These are phyloP conservation scores for Turritopsis dohrnii DNA, from an alignment of 30 jellyfish, hydroid and myxozoan species.

Conservation along the genomic window DNA sequence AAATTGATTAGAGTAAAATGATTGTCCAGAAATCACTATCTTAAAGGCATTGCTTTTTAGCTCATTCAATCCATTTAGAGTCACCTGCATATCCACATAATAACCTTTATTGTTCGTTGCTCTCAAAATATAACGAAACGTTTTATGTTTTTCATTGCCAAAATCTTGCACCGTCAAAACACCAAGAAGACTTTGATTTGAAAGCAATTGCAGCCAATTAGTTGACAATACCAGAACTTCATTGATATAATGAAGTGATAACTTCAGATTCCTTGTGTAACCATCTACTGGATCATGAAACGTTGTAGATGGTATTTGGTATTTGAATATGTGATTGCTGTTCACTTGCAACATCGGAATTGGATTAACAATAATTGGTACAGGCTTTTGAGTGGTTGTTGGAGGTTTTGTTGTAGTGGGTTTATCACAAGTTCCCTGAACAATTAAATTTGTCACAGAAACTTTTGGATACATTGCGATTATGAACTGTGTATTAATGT, in stretches of 20 bases:
- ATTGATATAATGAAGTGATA: conserved; percentile 19
- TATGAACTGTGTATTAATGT: neutral
- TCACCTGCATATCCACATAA: neutral
- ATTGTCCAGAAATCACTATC: neutral
- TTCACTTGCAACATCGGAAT: neutral
- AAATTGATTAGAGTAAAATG: neutral
- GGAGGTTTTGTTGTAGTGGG: neutral
- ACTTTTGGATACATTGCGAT: conserved; percentile 9
- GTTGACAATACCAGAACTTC: neutral
- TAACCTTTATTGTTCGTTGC: conserved; percentile 37
- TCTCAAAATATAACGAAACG: conserved; percentile 14
- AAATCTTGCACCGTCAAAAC: neutral
- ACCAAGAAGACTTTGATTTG: conserved; percentile 1
- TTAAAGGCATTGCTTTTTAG: neutral
- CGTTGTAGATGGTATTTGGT: conserved; percentile 27
- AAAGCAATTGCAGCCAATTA: conserved; percentile 17
- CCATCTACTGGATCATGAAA: conserved; percentile 53
- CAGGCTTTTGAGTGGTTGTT: neutral
- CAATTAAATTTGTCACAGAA: neutral
- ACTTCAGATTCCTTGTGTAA: conserved; percentile 43
- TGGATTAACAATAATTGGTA: neutral
- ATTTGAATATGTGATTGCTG: neutral
- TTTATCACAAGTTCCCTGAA: neutral
- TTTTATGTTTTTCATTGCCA: neutral
- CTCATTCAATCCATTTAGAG: neutral